Conservation (phyloP, 2,888 invertebrate genomes). For the Eupithecia pulchellata region DNA sequence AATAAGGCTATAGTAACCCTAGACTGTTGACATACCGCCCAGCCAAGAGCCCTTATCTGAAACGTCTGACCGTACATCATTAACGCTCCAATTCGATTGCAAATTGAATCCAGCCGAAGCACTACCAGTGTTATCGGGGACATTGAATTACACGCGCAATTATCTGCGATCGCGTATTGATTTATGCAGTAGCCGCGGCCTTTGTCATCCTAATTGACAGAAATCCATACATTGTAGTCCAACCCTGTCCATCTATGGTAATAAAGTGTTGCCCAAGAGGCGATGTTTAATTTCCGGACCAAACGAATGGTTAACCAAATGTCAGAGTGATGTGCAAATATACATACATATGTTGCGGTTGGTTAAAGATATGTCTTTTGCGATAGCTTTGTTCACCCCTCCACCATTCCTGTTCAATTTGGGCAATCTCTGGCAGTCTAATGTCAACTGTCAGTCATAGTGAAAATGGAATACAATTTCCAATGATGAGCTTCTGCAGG, state of each 20-base stretch:
- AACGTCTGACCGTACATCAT: conserved; percentile 26
- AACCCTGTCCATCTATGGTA: conserved; percentile 19
- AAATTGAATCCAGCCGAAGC: conserved; percentile 35
- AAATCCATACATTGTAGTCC: conserved; percentile 25
- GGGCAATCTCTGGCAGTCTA: conserved; percentile 4
- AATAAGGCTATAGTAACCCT: background rate
- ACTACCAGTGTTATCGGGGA: conserved; percentile 28
- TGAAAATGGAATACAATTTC: conserved; percentile 5
- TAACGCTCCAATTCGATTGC: conserved; percentile 34
- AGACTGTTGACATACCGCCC: conserved; percentile 7
- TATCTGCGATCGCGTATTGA: conserved; percentile 31
- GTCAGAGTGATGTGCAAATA: conserved; percentile 15
- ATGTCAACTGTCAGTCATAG: conserved; percentile 10
- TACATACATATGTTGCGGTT: conserved; percentile 8
- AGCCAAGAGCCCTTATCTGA: conserved; percentile 26
- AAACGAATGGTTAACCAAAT: conserved; percentile 6
- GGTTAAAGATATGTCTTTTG: conserved; percentile 7
- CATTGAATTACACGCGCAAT: conserved; percentile 32
- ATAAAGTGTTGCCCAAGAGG: conserved; percentile 5
- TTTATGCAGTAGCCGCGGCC: conserved; percentile 27
- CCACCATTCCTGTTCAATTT: conserved; percentile 9
- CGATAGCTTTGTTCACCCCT: conserved; percentile 14
- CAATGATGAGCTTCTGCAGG: conserved; percentile 4
- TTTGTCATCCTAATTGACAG: conserved; percentile 38
- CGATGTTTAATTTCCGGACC: conserved; percentile 14